Conservation (phyloP, 2,888 invertebrate species). For the Augochlorella aurata region DNA sequence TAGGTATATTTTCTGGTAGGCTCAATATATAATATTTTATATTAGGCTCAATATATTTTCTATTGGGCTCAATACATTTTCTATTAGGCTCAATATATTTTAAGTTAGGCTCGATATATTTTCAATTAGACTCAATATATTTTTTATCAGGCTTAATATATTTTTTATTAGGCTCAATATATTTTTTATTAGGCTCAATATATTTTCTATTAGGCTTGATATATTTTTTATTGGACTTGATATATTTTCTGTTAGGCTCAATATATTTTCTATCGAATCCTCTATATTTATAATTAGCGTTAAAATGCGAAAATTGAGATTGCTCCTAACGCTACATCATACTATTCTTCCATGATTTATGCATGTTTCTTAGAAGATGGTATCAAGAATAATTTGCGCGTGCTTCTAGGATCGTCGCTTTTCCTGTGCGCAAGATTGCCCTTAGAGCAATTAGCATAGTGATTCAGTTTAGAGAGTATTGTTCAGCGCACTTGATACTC, state of each 20-base stretch:
- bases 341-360: neutral
- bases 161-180: neutral
- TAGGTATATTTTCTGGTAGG: neutral
- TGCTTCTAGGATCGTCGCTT: neutral
- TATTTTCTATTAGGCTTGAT: neutral
- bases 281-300: neutral
- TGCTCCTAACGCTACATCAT: neutral
- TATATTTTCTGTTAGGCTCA: no score
- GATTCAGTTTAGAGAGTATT: slow-evolving; percentile 44
- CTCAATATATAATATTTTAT: no score
- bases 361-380: neutral
- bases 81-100: no score
- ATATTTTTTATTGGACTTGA: no score
- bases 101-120: no score
- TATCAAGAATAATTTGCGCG: neutral
- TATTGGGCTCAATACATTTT: no score
- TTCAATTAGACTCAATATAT: no score
- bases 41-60: no score
- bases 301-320: neutral
- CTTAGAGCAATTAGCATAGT: slow-evolving; percentile 35
- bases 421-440: slow-evolving; percentile 16
- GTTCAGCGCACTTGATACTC: slow-evolving; percentile 15
- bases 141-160: neutral
- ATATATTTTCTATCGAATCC: neutral
- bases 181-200: neutral